Evolutionary conservation across 2,113 vertebrate genomes (phyloP).

Genomic region (Macquaria australasica): DNA sequence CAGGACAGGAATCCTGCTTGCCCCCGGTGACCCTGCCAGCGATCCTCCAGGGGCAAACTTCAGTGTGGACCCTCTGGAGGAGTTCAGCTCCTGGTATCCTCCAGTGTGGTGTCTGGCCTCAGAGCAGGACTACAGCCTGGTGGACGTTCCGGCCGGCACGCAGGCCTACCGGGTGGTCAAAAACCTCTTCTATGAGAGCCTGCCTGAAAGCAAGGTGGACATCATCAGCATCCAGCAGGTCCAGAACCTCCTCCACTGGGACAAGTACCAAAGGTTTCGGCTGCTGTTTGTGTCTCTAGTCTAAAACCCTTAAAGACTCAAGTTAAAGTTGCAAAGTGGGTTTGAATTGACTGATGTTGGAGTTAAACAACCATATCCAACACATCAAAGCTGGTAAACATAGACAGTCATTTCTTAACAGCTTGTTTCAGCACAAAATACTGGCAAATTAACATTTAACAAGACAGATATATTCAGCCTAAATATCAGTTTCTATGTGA

Average conservation of each 20-base stretch:
- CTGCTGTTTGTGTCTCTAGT: neutral
- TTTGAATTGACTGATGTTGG: neutral
- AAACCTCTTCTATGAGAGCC: conserved; percentile 54
- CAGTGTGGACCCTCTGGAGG: conserved; percentile 66
- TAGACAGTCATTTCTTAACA: neutral
- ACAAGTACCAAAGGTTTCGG: conserved; percentile 78
- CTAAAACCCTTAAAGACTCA: neutral
- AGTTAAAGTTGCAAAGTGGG: neutral
- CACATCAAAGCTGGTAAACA: too few species aligned
- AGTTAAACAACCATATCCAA: too few species aligned
- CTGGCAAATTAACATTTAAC: neutral
- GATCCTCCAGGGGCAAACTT: conserved; percentile 41
- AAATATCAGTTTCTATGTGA: neutral
- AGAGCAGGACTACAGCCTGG: conserved; percentile 53
- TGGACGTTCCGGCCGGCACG: conserved; percentile 54
- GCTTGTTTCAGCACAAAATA: neutral
- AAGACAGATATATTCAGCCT: neutral
- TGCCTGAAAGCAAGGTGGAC: conserved; percentile 62
- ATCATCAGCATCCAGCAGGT: conserved; percentile 72
- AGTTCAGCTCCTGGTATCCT: conserved; percentile 76
- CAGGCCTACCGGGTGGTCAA: conserved; percentile 38
- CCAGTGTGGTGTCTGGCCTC: conserved; percentile 59
- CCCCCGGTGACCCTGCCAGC: neutral
- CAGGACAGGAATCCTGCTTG: conserved; percentile 59
- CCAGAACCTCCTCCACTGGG: conserved; percentile 79